Percentiles rank a stretch among this genome's conserved stretches.
Evolutionary conservation across 1,140 invertebrate genomes (phyloP).

Genomic region (Neodiprion fabricii): DNA sequence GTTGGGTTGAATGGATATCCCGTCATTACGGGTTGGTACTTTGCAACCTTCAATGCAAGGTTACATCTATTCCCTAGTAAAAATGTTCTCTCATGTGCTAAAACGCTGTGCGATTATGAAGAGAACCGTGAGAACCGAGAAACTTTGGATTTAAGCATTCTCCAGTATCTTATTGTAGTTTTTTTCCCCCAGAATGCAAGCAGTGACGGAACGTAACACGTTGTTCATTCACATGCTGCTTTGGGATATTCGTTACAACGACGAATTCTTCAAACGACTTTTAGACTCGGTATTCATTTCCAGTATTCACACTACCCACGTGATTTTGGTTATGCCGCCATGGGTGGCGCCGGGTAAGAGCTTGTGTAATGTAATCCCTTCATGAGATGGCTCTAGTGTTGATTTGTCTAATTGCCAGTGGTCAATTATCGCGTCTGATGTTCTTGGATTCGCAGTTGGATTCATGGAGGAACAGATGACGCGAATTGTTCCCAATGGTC

Average conservation of each 20-base stretch:
- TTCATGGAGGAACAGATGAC: conserved; percentile 37
- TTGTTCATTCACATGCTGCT: conserved; percentile 65
- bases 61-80: neutral
- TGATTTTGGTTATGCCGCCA: conserved; percentile 63
- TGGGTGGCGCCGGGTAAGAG: conserved; percentile 48
- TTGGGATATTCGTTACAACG: conserved; percentile 58
- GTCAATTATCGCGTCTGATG: conserved; percentile 16
- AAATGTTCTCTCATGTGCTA: neutral
- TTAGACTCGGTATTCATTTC: conserved; percentile 63
- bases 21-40: conserved; percentile 60
- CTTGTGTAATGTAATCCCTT: conserved; percentile 41
- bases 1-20: conserved; percentile 63
- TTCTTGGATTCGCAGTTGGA: conserved; percentile 26
- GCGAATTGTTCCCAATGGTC: conserved; percentile 26
- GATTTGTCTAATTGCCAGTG: conserved; percentile 38
- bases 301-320: conserved; percentile 56
- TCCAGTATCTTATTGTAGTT: neutral
- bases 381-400: conserved; percentile 32
- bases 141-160: conserved; percentile 14
- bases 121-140: conserved; percentile 8
- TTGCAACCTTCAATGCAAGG: neutral
- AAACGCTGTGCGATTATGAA: neutral
- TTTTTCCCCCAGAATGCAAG: conserved; percentile 35
- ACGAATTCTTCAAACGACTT: conserved; percentile 59
- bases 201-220: conserved; percentile 59